Base-by-base conservation (phyloP, 2,797 vertebrate genomes). In the Etheostoma nigrum region DNA sequence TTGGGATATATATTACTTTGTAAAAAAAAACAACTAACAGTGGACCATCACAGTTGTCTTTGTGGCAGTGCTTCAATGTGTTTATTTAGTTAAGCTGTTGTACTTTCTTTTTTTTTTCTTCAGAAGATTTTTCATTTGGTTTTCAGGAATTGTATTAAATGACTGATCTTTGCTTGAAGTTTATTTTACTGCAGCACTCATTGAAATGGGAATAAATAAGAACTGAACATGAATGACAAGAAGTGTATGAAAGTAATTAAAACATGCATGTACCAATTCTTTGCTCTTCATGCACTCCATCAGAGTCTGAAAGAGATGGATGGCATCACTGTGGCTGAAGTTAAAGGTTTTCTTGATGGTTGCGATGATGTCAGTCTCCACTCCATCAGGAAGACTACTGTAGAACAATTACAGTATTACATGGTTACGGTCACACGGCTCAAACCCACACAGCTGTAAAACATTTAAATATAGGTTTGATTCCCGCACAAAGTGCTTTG, bases 261-360 rank as follows among this genome's bases (percentile, higher is more conserved):
- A 52, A 55, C 58, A n/a, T 27, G 42, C 5, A 21, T 25, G 94
- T 94, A 99, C 98, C 94, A 99, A 94, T 88, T 98, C 98, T 94
- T 98, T 99, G 94, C 92, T 98, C 91, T 97, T 99, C 98, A 99
- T 99, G 91, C 98, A 99, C 88, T 99, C 98, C 96, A 99, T 94
- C 74, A 99, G 89, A 0, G 96, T 99, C 87, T 99, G 98, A 92
- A 99, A 99, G 77, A 99, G 97, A 91, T 99, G 98, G 89, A 97
- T 93, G 36, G 98, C 97, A 77, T 99, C 98, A 25, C 95, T 96
- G 40, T 98, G 98, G 93, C 97, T 98, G 88, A 99, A 99, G 93
- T 99, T 99, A 93, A 99, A 99, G 5, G 98, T 99, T 93, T 99
- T 99, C 92, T 99, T 99, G 92, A 99, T 99, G 61, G 98, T 99